Evolutionary conservation across 2,888 invertebrate genomes (phyloP), one percentile per base, ranked within the genome.

Genomic region (Lordiphosa fenestrarum): DNA sequence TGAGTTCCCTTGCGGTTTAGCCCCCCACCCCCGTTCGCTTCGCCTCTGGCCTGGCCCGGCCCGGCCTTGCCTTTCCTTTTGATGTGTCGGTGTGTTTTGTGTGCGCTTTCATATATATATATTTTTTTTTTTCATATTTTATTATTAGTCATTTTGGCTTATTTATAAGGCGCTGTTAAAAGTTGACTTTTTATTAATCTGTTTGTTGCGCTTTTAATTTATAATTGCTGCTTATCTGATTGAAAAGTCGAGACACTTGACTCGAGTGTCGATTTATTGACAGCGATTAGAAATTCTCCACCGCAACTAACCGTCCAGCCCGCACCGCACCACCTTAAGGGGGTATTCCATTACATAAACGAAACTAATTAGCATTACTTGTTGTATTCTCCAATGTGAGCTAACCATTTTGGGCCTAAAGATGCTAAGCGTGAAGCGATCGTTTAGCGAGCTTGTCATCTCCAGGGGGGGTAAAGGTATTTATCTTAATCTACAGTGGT

Each of bases 161-260:
- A 78, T 82, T 82, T 82, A 76, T 73, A 82, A 73, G 61, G 62
- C 59, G 73, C 66, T 73, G 71, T 78, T 82, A 76, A 30, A 82
- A 73, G 73, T 76, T 76, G 64, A 82, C 60, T 73, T 82, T 82
- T 80, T 80, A 76, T 80, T 80, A 80, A 83, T 83, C 80, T 83
- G 70, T 74, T 76, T 74, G 67, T 64, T 73, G 73, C 58, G 76
- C 74, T 76, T 83, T 83, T 83, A 72, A 80, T 78, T 83, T 80
- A 80, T 83, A 80, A 80, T 80, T 74, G 73, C 58, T 63, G 83
- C 83, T 80, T 80, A 80, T 83, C 80, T 80, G 80, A 83, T 80
- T 80, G 63, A 80, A 73, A 73, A 70, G 48, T 57, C 72, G 56
- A 73, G 74, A 76, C 80, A 80, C 83, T 80, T 76, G 62, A 69